Evolutionary conservation across 2,113 vertebrate species (phyloP).

Genomic region (Mormyrus iriodes): DNA sequence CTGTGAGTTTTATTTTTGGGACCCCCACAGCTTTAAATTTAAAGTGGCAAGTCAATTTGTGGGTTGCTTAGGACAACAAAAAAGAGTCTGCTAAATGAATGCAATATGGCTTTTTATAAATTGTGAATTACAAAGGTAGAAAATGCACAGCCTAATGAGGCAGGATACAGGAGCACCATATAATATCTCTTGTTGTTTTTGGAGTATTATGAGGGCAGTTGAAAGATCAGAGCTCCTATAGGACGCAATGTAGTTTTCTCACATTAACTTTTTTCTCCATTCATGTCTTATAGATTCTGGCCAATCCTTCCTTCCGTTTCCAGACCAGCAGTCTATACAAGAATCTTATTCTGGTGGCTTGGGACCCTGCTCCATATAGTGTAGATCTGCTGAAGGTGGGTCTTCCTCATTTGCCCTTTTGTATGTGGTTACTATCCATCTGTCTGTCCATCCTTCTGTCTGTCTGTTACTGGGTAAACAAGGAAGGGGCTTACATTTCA

Average conservation of each 20-base stretch:
- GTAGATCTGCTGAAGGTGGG: conserved; percentile 84
- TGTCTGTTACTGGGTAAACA: no score
- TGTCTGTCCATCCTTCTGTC: no score
- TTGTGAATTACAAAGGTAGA: background rate
- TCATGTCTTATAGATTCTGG: conserved; percentile 72
- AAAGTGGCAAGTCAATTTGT: no score
- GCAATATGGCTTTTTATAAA: background rate
- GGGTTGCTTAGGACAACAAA: no score
- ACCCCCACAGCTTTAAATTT: no score
- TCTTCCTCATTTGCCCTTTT: background rate
- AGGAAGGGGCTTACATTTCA: no score
- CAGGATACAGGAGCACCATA: background rate
- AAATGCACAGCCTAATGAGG: background rate
- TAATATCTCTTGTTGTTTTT: background rate
- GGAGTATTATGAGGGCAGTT: background rate
- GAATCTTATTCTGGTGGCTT: conserved; percentile 85
- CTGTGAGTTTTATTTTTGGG: background rate
- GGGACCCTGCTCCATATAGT: conserved; percentile 92
- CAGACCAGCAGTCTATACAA: conserved; percentile 84
- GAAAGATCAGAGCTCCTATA: background rate
- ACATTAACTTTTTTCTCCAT: background rate
- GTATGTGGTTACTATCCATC: background rate
- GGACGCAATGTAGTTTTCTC: no score
- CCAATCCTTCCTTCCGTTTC: conserved; percentile 80
- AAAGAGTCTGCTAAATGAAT: background rate